A percentile compares a stretch with the other conserved stretches of the same genome.
Conservation (phyloP, 2,113 vertebrate genomes). For the Xyliphius kryptos region DNA sequence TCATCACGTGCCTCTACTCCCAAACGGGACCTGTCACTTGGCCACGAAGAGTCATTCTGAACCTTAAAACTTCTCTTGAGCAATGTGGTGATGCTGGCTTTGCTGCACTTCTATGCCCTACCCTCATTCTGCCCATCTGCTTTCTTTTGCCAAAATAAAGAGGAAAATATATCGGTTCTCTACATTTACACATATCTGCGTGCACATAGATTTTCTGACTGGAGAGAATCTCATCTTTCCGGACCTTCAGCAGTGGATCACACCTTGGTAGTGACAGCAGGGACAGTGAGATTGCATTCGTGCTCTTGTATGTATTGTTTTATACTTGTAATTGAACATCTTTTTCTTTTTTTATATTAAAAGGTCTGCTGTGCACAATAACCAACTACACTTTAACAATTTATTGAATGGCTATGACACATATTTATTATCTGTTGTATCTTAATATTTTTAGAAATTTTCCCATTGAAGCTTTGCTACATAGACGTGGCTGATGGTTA, state of each 20-base stretch:
- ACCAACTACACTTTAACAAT: conserved; percentile 83
- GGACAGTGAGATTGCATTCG: too few relatives aligned
- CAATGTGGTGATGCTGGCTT: conserved; percentile 23
- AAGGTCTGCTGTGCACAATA: conserved; percentile 91
- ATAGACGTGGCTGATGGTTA: conserved; percentile 55
- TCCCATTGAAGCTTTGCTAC: conserved; percentile 54
- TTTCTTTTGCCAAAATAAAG: too few relatives aligned
- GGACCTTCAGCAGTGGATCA: too few relatives aligned
- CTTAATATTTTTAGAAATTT: conserved; percentile 64
- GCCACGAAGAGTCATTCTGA: conserved; percentile 96
- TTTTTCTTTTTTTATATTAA: conserved; percentile 76
- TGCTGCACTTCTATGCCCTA: conserved; percentile 5
- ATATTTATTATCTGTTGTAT: conserved; percentile 98
- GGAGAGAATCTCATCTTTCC: too few relatives aligned
- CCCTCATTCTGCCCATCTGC: conserved; percentile 45
- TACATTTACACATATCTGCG: too few relatives aligned
- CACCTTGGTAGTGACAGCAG: too few relatives aligned
- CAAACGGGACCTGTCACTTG: conserved; percentile 90
- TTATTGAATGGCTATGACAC: conserved; percentile 68
- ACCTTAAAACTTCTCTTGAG: conserved; percentile 32
- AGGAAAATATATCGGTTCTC: too few relatives aligned
- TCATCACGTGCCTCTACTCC: conserved; percentile 96
- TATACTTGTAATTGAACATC: conserved; percentile 98
- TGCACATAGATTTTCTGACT: too few relatives aligned
- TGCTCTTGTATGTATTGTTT: conserved; percentile 99